phyloP scores from a whole-genome alignment of 2,888 invertebrate species.

The Callyntrura sp. region DNA sequence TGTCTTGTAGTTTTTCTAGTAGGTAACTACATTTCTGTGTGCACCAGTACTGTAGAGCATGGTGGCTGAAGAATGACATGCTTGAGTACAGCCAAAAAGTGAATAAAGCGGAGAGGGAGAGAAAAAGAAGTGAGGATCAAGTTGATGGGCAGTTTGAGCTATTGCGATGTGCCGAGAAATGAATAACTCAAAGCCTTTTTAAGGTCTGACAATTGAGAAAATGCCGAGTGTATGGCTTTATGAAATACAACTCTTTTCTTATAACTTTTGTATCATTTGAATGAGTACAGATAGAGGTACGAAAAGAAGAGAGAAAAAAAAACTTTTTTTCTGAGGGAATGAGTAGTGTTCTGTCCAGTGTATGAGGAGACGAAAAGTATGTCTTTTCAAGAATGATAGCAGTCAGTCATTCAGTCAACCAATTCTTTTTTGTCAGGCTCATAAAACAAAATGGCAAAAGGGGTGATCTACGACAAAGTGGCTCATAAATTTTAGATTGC shows the following conservation, averaged over 20 bases:
- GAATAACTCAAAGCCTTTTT: conserved; percentile 71
- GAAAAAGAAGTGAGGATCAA: conserved; percentile 64
- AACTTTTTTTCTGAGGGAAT: conserved; percentile 41
- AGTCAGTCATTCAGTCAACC: conserved; percentile 73
- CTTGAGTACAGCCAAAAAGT: conserved; percentile 54
- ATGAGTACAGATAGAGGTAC: too few species aligned
- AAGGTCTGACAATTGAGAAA: conserved; percentile 68
- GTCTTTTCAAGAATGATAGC: conserved; percentile 51
- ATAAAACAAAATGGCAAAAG: conserved; percentile 78
- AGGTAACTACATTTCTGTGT: not conserved
- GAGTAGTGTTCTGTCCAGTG: conserved; percentile 48
- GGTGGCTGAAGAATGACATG: conserved; percentile 48
- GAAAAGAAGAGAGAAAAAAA: not conserved
- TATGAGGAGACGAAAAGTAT: conserved; percentile 16
- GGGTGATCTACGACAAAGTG: conserved; percentile 78
- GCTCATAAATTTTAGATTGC: conserved; percentile 78
- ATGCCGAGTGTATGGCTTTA: conserved; percentile 11
- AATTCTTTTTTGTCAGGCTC: conserved; percentile 62
- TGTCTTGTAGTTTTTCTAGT: conserved; percentile 29
- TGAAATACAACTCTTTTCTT: not conserved
- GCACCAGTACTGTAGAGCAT: not conserved
- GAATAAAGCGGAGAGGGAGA: conserved; percentile 35
- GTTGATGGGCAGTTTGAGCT: conserved; percentile 78
- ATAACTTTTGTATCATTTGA: conserved; percentile 41
- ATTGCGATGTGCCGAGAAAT: conserved; percentile 69